Base-by-base conservation (phyloP, 2,797 vertebrate genomes). In the Tokudaia muenninki region DNA sequence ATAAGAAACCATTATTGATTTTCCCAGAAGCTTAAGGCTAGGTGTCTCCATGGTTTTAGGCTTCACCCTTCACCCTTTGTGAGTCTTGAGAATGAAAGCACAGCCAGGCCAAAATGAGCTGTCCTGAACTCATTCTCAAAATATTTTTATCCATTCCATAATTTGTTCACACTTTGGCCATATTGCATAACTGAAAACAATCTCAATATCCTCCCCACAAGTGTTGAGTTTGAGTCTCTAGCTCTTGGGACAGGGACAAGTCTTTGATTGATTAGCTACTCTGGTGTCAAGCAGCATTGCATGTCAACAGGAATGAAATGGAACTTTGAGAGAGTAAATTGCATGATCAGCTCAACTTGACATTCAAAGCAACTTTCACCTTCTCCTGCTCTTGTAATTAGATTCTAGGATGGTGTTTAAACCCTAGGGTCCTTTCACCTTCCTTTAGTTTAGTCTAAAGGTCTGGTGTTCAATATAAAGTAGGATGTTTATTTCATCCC, bases 361-460 rank as follows among this genome's bases (percentile, higher is more conserved):
- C 75, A 72, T 92, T 95, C 83, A 84, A 65, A 97, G 89, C 41
- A 90, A 92, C 79, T 75, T 91, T 97, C n/a, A 31, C 57, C 19
- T 26, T 57, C 24, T 87, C 31, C 4, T 2, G 22, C 19, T 91
- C 41, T 75, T 82, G 92, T 29, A 47, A 59, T 94, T 95, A 96
- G 78, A 92, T 91, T 96, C 75, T 78, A 84, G 50, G n/a, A 65
- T 29, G 74, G 78, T 91, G 78, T 87, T 97, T 94, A 96, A 96
- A 91, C 94, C 16, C 87, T 50, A 14, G 72, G 50, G 72, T 95
- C 26, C 80, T 92, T 95, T 96, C 24, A 52, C 41, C 80, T 87
- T 50, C 22, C 31, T 95, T 55, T 94, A 37, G 47, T 90, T 90
- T 87, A 90, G 83, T 90, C 44, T 65, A 92, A 82, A 70, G 70